These are phyloP conservation scores for Busseola fusca DNA, from an alignment of 2,888 invertebrate species.

Conservation along the genomic window DNA sequence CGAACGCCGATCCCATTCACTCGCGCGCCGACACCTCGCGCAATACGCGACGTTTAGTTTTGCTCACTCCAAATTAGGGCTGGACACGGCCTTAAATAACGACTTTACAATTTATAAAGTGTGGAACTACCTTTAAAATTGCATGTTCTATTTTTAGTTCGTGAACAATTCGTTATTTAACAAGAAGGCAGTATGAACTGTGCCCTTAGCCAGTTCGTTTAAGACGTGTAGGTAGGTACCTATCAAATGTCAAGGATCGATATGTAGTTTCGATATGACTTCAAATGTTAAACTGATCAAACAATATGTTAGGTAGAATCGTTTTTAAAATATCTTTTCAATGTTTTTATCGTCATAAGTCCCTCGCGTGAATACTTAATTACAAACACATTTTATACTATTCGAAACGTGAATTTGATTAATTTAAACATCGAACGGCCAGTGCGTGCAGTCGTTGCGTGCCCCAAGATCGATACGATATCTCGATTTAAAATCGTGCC, in stretches of 20 bases:
- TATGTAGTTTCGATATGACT: slow-evolving; percentile 36
- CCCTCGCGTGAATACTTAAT: slow-evolving; percentile 53
- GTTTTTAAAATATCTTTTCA: slow-evolving; percentile 11
- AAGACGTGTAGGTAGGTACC: slow-evolving; percentile 19
- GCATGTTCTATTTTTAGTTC: slow-evolving; percentile 34
- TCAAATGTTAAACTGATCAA: slow-evolving; percentile 45
- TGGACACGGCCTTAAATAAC: slow-evolving; percentile 38
- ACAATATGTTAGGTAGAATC: slow-evolving; percentile 9
- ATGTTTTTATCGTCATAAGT: slow-evolving; percentile 17
- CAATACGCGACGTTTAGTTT: slow-evolving; percentile 46
- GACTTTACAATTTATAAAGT: slow-evolving; percentile 23
- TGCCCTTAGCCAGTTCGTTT: slow-evolving; percentile 54
- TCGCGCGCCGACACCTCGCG: slow-evolving; percentile 74
- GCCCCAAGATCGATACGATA: slow-evolving; percentile 77
- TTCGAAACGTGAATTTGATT: slow-evolving; percentile 62
- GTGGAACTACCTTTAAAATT: slow-evolving; percentile 6
- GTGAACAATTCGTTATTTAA: slow-evolving; percentile 46
- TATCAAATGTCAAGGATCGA: slow-evolving; percentile 50
- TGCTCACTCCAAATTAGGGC: slow-evolving; percentile 51
- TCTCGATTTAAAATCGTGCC: slow-evolving; percentile 82
- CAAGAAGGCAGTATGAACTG: slow-evolving; percentile 46
- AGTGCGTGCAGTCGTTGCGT: slow-evolving; percentile 74
- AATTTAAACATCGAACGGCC: slow-evolving; percentile 60
- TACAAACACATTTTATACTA: slow-evolving; percentile 52
- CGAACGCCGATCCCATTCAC: slow-evolving; percentile 78